These are phyloP conservation scores for Mactra quadrangularis DNA, from an alignment of 1,140 invertebrate genomes.

Conservation along the genomic window DNA sequence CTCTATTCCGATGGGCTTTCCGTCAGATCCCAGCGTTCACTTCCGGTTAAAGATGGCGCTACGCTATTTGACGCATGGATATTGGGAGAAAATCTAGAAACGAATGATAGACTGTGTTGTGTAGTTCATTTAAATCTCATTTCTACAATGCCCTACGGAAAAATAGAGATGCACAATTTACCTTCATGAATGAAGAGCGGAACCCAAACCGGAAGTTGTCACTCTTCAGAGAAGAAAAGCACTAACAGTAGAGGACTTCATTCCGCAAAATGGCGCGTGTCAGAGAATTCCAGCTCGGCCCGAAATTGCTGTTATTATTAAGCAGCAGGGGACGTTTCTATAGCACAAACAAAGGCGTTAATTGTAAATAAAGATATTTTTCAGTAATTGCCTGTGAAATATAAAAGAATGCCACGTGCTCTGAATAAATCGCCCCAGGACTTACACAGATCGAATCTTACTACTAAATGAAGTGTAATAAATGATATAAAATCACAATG, in stretches of 20 bases:
- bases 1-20: constrained; percentile 29
- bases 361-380: constrained; percentile 62
- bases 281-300: constrained; percentile 3
- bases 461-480: too few species aligned
- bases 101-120: constrained; percentile 31
- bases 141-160: constrained; percentile 51
- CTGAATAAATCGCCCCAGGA: constrained; percentile 36
- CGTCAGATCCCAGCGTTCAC: constrained; percentile 29
- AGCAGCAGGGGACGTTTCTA: constrained; percentile 1
- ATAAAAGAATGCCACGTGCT: constrained; percentile 12
- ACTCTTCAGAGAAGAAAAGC: constrained; percentile 59
- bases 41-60: constrained; percentile 62
- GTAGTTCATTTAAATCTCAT: constrained; percentile 60
- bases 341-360: constrained; percentile 56
- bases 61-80: constrained; percentile 30
- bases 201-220: constrained; percentile 50
- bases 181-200: constrained; percentile 52
- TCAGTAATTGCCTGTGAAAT: constrained; percentile 33
- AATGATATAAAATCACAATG: too few species aligned
- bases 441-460: constrained; percentile 8
- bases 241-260: constrained; percentile 51
- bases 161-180: constrained; percentile 59
- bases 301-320: constrained; percentile 44
- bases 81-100: constrained; percentile 9
- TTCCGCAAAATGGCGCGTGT: constrained; percentile 56